phyloP scores from a whole-genome alignment of 2,113 vertebrate species.

The Eurystomus gularis region DNA sequence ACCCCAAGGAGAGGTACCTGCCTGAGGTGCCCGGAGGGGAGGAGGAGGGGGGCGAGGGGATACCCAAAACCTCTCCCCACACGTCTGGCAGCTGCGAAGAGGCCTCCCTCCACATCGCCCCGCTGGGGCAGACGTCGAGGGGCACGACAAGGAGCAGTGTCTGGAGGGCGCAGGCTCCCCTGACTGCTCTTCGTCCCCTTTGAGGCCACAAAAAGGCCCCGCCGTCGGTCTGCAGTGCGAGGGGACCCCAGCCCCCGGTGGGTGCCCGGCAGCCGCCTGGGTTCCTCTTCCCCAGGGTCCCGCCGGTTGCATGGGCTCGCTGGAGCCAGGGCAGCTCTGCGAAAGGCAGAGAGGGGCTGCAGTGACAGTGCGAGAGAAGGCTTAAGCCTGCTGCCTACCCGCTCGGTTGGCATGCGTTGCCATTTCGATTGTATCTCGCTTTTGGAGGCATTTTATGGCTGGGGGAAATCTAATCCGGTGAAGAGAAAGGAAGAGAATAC shows the following conservation, averaged over 20 bases:
- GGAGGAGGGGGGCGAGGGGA: too few species aligned
- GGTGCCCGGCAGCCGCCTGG: fast-evolving
- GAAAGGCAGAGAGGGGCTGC: neutral
- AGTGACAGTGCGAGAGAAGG: neutral
- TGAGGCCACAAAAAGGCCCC: neutral
- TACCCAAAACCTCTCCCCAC: neutral
- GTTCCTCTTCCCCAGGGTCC: neutral
- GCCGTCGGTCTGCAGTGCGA: fast-evolving
- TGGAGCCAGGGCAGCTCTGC: neutral
- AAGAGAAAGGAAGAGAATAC: constrained; percentile 63
- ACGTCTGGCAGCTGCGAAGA: neutral
- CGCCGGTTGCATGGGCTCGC: neutral
- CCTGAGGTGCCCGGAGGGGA: neutral
- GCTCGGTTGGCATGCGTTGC: neutral
- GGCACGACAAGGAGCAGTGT: neutral
- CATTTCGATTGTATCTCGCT: constrained; percentile 41
- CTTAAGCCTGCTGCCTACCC: neutral
- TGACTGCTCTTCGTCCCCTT: neutral
- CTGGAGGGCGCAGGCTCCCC: fast-evolving
- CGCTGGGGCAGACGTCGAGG: neutral
- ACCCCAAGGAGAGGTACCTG: neutral
- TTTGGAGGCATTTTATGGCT: constrained; percentile 42
- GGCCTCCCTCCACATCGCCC: fast-evolving
- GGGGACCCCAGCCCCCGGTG: fast-evolving
- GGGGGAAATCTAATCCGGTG: constrained; percentile 48